A percentile compares a stretch with the other conserved stretches of the same genome.
These are phyloP conservation scores for Rhineura floridana DNA, from an alignment of 2,113 vertebrate species.

Conservation along the genomic window DNA sequence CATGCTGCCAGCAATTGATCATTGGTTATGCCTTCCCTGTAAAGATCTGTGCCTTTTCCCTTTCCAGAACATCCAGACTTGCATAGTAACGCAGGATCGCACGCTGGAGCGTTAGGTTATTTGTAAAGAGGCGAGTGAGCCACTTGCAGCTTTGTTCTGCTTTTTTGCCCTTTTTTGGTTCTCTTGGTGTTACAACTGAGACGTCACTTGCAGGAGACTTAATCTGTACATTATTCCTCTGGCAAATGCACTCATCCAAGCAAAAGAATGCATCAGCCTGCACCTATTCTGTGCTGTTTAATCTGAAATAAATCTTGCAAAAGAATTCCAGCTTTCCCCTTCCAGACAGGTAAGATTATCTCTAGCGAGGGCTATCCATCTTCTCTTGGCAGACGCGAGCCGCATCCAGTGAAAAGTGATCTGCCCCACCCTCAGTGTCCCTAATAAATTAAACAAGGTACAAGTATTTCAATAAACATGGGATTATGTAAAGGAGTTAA, in stretches of 20 bases:
- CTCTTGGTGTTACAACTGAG: conserved; percentile 15
- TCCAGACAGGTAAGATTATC: conserved; percentile 68
- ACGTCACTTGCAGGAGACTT: conserved; percentile 40
- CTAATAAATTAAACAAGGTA: conserved; percentile 47
- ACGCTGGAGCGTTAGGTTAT: conserved; percentile 22
- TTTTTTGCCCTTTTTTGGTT: conserved; percentile 64
- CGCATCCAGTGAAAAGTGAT: conserved; percentile 47
- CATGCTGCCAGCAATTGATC: conserved; percentile 34
- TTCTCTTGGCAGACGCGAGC: conserved; percentile 48
- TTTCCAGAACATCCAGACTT: conserved; percentile 10
- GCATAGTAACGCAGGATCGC: conserved; percentile 35
- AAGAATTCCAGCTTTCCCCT: conserved; percentile 49
- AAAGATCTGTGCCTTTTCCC: conserved; percentile 7
- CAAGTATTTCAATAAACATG: conserved; percentile 39
- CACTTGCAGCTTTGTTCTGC: conserved; percentile 15
- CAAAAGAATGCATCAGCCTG: conserved; percentile 57
- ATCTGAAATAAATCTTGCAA: conserved; percentile 64
- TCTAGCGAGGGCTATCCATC: background rate
- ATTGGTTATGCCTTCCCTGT: background rate
- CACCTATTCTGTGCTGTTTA: conserved; percentile 60
- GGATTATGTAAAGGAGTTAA: conserved; percentile 12
- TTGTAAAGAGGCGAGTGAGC: conserved; percentile 52
- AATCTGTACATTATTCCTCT: conserved; percentile 41
- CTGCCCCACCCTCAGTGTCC: conserved; percentile 3
- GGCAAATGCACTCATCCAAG: conserved; percentile 46